Percentiles rank a stretch among this genome's conserved stretches.
These are phyloP conservation scores for Ceriagrion tenellum DNA, from an alignment of 2,888 invertebrate species.

Conservation along the genomic window DNA sequence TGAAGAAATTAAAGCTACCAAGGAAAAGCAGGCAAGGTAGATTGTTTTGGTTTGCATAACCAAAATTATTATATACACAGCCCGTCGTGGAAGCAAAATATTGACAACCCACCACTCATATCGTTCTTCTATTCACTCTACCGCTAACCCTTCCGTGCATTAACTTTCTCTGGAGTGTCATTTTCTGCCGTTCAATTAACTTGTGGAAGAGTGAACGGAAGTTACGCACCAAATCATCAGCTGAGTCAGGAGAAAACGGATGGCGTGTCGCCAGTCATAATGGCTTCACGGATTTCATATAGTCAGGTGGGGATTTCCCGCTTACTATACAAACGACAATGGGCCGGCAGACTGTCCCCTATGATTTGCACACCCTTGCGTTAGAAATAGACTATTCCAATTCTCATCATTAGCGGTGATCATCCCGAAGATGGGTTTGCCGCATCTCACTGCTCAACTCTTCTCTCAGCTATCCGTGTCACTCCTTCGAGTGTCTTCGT, in stretches of 20 bases:
- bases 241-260: neutral
- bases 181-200: neutral
- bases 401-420: too few relatives aligned
- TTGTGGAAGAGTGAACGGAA: neutral
- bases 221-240: neutral
- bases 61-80: too few relatives aligned
- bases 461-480: too few relatives aligned
- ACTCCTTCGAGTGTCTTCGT: too few relatives aligned
- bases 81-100: neutral
- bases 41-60: too few relatives aligned
- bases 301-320: neutral
- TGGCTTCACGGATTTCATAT: neutral
- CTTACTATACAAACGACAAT: neutral
- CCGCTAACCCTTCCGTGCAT: neutral
- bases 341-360: neutral
- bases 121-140: too few relatives aligned
- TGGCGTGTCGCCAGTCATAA: neutral
- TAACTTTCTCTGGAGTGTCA: neutral
- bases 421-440: too few relatives aligned
- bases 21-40: too few relatives aligned
- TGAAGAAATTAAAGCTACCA: too few relatives aligned
- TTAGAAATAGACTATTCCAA: too few relatives aligned
- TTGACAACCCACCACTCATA: too few relatives aligned
- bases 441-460: too few relatives aligned
- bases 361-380: neutral